Evolutionary conservation across 2,113 vertebrate genomes (phyloP), one percentile per base, ranked within the genome.

Genomic region (Nothocercus nigrocapillus): DNA sequence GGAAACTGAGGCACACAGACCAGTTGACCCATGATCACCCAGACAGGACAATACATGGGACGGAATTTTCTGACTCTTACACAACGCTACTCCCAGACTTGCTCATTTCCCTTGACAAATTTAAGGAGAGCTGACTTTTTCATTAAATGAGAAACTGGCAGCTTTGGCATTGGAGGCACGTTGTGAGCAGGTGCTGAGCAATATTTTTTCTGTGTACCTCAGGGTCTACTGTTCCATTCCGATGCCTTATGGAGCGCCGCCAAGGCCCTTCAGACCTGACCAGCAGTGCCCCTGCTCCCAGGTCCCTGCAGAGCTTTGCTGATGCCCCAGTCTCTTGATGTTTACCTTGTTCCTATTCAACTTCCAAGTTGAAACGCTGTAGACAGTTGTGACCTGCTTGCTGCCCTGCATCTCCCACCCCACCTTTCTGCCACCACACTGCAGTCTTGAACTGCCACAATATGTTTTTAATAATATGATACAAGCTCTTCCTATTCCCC

Each of bases 141-240:
- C 61, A 51, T 63, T 82, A 77, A 91, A 87, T 58, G 53, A 84
- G 70, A 44, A 86, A 81, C 40, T 62, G 25, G 18, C 51, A 34
- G 75, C 17, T 91, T 82, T 91, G 68, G 82, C 83, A 13, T 58
- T 88, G 78, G 63, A 87, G 62, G 19, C 67, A 87, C 67, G 20
- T 79, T 73, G 74, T 62, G 44, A 97, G 63, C 84, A 95, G 69
- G 59, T 94, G 88, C 85, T 77, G 42, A 94, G 45, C 82, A 96
- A 88, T 82, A 89, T 92, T 96, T 91, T 95, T 63, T 79, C 69
- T 53, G 85, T 89, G 85, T 91, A 95, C 42, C 69, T 95, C 72
- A 51, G 85, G 27, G 63, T 89, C 91, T 17, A 4, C 38, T 94
- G 76, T 51, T 94, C 34, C 73, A 61, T 13, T 91, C 13, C 38